Percentiles rank a stretch among this genome's conserved stretches.
Evolutionary conservation across 2,113 vertebrate genomes (phyloP).

Genomic region (Copsychus sechellarum): DNA sequence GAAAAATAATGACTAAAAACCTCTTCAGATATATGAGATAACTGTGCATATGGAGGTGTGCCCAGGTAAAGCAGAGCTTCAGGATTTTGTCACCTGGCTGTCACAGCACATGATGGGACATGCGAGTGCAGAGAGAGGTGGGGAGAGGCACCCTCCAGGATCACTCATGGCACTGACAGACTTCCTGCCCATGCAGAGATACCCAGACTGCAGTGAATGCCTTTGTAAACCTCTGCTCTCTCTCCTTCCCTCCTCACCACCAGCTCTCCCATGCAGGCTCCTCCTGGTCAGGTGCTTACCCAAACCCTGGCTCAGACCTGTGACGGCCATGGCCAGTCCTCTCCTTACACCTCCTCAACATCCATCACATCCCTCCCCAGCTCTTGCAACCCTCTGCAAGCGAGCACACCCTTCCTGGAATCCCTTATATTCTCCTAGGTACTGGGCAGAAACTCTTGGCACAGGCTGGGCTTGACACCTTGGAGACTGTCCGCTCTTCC

Average conservation of each 20-base stretch:
- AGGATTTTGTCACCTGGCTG: neutral
- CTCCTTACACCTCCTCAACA: neutral
- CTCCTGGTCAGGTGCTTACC: neutral
- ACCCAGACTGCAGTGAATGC: fast-evolving
- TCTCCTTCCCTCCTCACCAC: neutral
- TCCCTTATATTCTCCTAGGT: neutral
- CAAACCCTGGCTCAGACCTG: neutral
- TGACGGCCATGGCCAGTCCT: fast-evolving
- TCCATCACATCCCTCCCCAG: neutral
- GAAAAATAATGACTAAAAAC: neutral
- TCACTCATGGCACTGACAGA: fast-evolving
- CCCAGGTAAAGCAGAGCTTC: neutral
- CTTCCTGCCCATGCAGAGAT: neutral
- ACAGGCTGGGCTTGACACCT: neutral
- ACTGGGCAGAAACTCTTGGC: neutral
- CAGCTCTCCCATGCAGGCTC: neutral
- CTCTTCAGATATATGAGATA: neutral
- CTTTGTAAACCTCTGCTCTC: neutral
- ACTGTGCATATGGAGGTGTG: neutral
- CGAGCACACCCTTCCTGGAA: neutral
- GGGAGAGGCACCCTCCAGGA: neutral
- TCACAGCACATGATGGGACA: fast-evolving
- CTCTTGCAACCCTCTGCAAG: neutral
- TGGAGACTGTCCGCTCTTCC: fast-evolving
- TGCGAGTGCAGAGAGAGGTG: fast-evolving